phyloP scores from a whole-genome alignment of 2,888 invertebrate species.

The Mellilla xanthometata region DNA sequence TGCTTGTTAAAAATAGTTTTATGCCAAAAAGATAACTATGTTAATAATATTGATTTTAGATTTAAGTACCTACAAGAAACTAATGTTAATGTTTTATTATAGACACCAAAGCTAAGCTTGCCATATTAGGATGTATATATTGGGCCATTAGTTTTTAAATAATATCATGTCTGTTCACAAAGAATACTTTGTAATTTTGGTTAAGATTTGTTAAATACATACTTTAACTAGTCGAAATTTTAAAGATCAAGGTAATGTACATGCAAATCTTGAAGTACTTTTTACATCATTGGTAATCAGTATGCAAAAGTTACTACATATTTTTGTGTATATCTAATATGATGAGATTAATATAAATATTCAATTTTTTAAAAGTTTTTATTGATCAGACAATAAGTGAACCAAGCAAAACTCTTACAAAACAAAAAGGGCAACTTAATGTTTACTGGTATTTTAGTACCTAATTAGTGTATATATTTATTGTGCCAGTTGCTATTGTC shows the following conservation, averaged over 20 bases:
- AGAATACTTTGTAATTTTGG: no score
- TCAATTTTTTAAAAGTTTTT: constrained; percentile 4
- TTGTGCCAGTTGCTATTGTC: constrained; percentile 54
- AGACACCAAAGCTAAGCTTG: constrained; percentile 79
- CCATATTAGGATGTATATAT: constrained; percentile 71
- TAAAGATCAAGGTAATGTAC: no score
- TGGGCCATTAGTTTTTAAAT: constrained; percentile 40
- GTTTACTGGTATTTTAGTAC: constrained; percentile 14
- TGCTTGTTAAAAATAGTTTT: constrained; percentile 21
- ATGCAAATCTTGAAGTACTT: no score
- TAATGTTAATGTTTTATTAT: constrained; percentile 25
- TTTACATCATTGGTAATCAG: no score
- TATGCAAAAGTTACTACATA: no score
- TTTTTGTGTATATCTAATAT: no score
- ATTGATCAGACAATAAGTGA: constrained; percentile 23
- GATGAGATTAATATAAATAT: no score
- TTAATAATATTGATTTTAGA: constrained; percentile 1
- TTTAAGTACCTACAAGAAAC: constrained; percentile 5
- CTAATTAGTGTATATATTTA: constrained; percentile 31
- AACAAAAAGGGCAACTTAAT: no score
- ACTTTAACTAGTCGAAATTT: no score
- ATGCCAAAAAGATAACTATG: constrained; percentile 29
- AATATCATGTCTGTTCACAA: neutral
- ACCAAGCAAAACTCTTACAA: neutral
- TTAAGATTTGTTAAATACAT: no score